Evolutionary conservation across 2,113 vertebrate species (phyloP), one percentile per base, ranked within the genome.

Genomic region (Pongo pygmaeus): DNA sequence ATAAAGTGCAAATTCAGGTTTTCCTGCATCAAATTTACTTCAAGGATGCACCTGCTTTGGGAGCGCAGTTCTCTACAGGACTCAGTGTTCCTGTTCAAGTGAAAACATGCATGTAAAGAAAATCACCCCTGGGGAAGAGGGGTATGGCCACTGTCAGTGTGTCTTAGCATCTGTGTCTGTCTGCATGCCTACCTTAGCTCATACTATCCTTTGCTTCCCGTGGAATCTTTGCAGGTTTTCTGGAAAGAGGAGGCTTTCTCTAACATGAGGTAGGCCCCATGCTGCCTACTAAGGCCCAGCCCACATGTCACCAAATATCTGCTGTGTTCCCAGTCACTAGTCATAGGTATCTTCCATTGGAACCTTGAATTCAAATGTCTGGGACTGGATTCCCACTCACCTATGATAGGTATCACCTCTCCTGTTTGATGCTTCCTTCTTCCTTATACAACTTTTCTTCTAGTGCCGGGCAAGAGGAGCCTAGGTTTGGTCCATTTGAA

Each of bases 1-100:
- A 40, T 57, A 89, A 64, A 70, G 48, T 89, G 1, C 55, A 92
- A 84, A 92, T 40, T 97, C 69, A 84, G 48, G 69, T 92, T 92
- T 96, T 85, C 55, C 38, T 89, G 38, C 8, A 20, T 86, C 67
- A 35, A 2, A 3, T 93, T 96, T 78, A 79, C 52, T 84, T 87
- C 74, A 87, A 79, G 52, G 43, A 67, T n/a, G 80, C 10, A 23
- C 52, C 40, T 93, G 20, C 48, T 94, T 96, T 75, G n/a, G n/a
- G 59, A 93, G 48, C 8, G 48, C 20, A 78, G 0, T 90, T 94
- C 89, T 97, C 70, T 97, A 8, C 27, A 69, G 48, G 52, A 94
- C 46, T 94, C 57, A 38, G 2, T 79, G 18, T 78, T 10, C 40
- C 85, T 85, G 16, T 80, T 91, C 43, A 93, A 91, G 69, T 80